phyloP scores from a whole-genome alignment of 2,888 invertebrate genomes.

The Macrosiphum euphorbiae region DNA sequence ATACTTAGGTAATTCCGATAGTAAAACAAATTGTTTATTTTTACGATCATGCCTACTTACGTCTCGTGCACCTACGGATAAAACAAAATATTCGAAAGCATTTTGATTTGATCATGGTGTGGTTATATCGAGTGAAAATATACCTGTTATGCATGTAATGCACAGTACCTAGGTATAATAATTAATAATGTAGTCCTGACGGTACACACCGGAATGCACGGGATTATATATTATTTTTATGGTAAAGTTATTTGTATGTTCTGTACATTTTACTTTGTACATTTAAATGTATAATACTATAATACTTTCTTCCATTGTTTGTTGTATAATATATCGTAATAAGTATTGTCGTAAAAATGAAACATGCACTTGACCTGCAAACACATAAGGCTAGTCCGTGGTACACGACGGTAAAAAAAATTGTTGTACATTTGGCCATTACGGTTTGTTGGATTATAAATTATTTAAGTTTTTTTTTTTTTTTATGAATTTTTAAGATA shows the following conservation, averaged over 20 bases:
- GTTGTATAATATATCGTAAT: neutral
- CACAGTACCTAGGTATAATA: neutral
- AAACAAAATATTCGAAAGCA: neutral
- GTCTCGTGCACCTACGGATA: neutral
- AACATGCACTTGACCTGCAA: neutral
- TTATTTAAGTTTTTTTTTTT: neutral
- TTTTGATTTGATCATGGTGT: neutral
- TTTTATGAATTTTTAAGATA: neutral
- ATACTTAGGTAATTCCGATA: neutral
- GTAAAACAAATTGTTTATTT: neutral
- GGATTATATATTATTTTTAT: neutral
- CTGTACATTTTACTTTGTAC: neutral
- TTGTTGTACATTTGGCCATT: neutral
- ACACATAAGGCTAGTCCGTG: neutral
- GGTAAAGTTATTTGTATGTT: neutral
- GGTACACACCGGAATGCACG: neutral
- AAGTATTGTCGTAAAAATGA: constrained; percentile 11
- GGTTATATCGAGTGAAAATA: neutral
- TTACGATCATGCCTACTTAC: neutral
- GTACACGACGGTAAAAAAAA: neutral
- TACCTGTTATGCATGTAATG: neutral
- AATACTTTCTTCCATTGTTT: neutral
- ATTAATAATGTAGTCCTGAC: neutral
- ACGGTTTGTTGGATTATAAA: neutral
- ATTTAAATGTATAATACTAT: neutral